These are phyloP conservation scores for Morbakka virulenta DNA, from an alignment of 30 jellyfish, hydroid and myxozoan species.

Conservation along the genomic window DNA sequence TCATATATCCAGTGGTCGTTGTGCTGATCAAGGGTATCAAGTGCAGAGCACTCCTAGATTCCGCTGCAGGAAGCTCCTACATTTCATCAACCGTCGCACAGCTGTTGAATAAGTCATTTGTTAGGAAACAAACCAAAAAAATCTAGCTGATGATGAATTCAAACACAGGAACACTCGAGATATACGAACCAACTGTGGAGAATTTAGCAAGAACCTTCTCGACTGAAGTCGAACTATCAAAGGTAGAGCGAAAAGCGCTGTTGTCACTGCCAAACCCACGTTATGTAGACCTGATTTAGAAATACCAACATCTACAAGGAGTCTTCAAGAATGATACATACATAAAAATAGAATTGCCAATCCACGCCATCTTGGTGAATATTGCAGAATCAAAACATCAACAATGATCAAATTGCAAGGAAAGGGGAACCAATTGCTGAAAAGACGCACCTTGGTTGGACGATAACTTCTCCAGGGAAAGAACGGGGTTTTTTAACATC, in stretches of 20 bases:
- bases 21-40: no score
- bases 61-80: no score
- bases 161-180: slow-evolving; percentile 10
- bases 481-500: neutral
- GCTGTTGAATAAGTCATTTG: no score
- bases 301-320: slow-evolving; percentile 55
- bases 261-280: slow-evolving; percentile 46
- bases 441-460: slow-evolving; percentile 47
- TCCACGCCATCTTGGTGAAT: slow-evolving; percentile 39
- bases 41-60: no score
- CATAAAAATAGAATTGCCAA: slow-evolving; percentile 7
- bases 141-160: slow-evolving; percentile 44
- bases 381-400: slow-evolving; percentile 35
- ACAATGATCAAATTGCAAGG: slow-evolving; percentile 46
- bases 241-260: slow-evolving; percentile 44
- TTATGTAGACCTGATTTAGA: slow-evolving; percentile 8
- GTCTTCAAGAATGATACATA: slow-evolving; percentile 35
- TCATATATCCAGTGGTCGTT: slow-evolving; percentile 19
- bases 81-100: no score
- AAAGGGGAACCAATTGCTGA: slow-evolving; percentile 64
- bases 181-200: slow-evolving; percentile 28
- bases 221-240: slow-evolving; percentile 16
- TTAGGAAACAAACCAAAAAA: slow-evolving; percentile 40
- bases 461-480: slow-evolving; percentile 38
- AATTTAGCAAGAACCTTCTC: neutral